Percentiles rank a stretch among this genome's conserved stretches.
Conservation (phyloP, 2,113 vertebrate species). For the Sorex araneus region DNA sequence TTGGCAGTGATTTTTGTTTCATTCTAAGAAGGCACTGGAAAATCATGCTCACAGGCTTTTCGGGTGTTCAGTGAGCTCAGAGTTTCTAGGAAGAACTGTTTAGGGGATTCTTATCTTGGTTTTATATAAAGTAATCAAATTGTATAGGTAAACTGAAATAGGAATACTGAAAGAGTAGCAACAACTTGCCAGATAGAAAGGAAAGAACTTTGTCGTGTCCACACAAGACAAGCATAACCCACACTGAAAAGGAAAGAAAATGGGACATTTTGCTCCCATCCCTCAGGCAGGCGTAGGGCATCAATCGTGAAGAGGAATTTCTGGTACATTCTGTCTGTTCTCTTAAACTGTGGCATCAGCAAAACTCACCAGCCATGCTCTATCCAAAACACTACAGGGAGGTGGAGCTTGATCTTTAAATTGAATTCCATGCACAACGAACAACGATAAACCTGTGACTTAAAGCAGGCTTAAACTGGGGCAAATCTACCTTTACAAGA, state of each 20-base stretch:
- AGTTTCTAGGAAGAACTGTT: constrained; percentile 77
- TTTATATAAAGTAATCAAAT: constrained; percentile 72
- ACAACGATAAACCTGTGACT: constrained; percentile 36
- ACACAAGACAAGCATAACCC: constrained; percentile 57
- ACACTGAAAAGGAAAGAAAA: constrained; percentile 50
- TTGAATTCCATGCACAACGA: constrained; percentile 43
- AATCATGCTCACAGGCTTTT: constrained; percentile 40
- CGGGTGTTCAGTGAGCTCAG: constrained; percentile 54
- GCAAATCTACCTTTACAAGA: constrained; percentile 60
- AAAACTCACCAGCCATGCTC: constrained; percentile 61
- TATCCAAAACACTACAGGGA: not conserved
- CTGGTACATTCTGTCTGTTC: constrained; percentile 1
- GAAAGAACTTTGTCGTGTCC: constrained; percentile 78
- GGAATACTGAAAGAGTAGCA: constrained; percentile 80
- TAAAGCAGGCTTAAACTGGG: constrained; percentile 55
- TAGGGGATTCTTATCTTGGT: constrained; percentile 80
- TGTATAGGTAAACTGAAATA: constrained; percentile 79
- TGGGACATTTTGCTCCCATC: constrained; percentile 70
- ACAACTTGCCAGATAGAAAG: constrained; percentile 82
- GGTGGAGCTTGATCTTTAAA: constrained; percentile 48
- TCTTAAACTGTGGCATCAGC: constrained; percentile 45
- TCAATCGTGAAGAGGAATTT: constrained; percentile 72
- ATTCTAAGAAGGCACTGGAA: constrained; percentile 24
- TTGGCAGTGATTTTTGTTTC: constrained; percentile 21
- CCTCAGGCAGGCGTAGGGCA: constrained; percentile 61